Evolutionary conservation across 2,113 vertebrate genomes (phyloP), one percentile per base, ranked within the genome.

Genomic region (Brachypteracias leptosomus): DNA sequence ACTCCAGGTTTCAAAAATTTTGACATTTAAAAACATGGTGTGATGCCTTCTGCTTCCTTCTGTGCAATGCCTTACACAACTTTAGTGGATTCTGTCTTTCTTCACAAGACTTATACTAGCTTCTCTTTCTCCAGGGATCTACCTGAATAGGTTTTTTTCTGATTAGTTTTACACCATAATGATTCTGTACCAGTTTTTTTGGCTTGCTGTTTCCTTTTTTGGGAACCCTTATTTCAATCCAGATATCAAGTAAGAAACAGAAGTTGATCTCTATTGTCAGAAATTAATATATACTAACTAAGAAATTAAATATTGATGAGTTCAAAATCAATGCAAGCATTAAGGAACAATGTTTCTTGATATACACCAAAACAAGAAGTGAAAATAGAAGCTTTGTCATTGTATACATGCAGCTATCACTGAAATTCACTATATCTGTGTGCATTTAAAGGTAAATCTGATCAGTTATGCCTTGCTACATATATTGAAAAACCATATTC

Each of bases 11-110:
- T 35, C 5, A 68, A 80, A 68, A 25, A 3, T 19, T 28, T 38
- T 62, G 13, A 51, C 71, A 54, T 78, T 68, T 67, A 52, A 55
- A 72, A 57, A 51, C 4, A 28, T 29, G 5, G 2, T 46, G 13
- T 84, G 8, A 65, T 65, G 17, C 52, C 9, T 77, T 83, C 63
- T 80, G 10, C 12, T 24, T 65, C 57, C 16, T 88, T 61, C 46
- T 80, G 2, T 25, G 10, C 0, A 1, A 17, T 57, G 16, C 5
- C 12, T 47, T 59, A n/a, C 6, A 44, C 1, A 1, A 33, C 61
- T 14, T 35, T 51, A 47, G 20, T 65, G 26, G 7, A 58, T 75
- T 72, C 16, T 52, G 2, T 13, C 13, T 82, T 17, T 40, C 4
- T 2, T 79, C 12, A 21, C 11, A 82, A 88, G 29, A 55, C 2